These are phyloP conservation scores for Sander vitreus DNA, from an alignment of 2,113 vertebrate genomes.

Conservation along the genomic window DNA sequence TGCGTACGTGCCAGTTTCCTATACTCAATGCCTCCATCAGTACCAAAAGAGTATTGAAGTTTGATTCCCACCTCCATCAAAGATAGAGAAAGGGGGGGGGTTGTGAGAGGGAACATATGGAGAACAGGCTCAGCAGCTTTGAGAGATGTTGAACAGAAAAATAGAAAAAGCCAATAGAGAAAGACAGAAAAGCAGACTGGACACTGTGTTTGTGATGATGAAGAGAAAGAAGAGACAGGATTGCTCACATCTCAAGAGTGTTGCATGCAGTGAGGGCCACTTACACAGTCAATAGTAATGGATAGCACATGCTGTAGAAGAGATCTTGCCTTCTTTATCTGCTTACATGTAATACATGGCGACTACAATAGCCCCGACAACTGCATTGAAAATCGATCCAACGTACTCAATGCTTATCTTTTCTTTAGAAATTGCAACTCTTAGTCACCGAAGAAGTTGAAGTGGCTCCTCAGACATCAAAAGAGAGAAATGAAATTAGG, in stretches of 20 bases:
- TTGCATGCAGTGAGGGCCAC: conserved; percentile 68
- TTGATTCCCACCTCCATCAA: conserved; percentile 10
- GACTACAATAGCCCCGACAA: conserved; percentile 53
- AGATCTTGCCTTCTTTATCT: conserved; percentile 58
- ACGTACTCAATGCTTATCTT: conserved; percentile 43
- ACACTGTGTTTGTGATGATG: conserved; percentile 46
- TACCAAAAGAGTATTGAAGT: background rate
- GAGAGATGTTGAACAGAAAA: conserved; percentile 7
- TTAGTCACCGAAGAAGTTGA: conserved; percentile 50
- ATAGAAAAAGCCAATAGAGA: conserved; percentile 15
- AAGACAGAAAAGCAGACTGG: conserved; percentile 38
- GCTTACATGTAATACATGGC: conserved; percentile 46
- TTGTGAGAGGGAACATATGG: background rate
- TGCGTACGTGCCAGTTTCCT: background rate
- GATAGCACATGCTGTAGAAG: conserved; percentile 56
- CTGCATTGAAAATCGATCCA: conserved; percentile 59
- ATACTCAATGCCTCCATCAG: background rate
- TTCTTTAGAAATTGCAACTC: conserved; percentile 56
- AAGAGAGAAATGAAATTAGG: conserved; percentile 31
- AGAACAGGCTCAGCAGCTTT: conserved; percentile 20
- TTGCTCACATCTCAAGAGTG: conserved; percentile 43
- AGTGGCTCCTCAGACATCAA: conserved; percentile 30
- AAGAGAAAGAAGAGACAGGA: conserved; percentile 34
- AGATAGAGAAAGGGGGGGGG: background rate
- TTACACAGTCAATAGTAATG: conserved; percentile 77